Evolutionary conservation across 2,888 invertebrate species (phyloP).

Genomic region (Bombylius major): DNA sequence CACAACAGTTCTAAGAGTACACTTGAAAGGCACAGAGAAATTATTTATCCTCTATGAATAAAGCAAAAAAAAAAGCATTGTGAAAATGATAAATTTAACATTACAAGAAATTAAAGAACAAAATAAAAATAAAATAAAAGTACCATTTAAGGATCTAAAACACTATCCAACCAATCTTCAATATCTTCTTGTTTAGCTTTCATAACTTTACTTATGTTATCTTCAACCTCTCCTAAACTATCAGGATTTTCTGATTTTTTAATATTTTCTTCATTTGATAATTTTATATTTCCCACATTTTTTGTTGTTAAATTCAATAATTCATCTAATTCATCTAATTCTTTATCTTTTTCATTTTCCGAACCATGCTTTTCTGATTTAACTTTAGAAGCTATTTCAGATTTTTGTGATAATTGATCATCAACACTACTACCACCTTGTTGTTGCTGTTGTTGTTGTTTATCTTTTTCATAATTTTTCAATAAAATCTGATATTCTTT

Average conservation of each 20-base stretch:
- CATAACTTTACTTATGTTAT: background rate
- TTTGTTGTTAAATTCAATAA: too few species aligned
- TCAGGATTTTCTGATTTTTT: background rate
- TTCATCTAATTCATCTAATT: too few species aligned
- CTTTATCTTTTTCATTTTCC: too few species aligned
- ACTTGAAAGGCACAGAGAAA: too few species aligned
- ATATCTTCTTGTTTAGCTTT: background rate
- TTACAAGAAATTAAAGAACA: too few species aligned
- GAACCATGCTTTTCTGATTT: too few species aligned
- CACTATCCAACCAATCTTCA: background rate
- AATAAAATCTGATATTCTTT: conserved; percentile 25
- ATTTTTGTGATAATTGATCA: background rate
- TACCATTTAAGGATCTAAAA: background rate
- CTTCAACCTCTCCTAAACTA: background rate
- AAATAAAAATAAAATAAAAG: too few species aligned
- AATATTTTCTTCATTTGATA: background rate
- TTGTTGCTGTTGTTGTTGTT: conserved; percentile 14
- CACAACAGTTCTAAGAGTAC: too few species aligned
- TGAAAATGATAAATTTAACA: too few species aligned
- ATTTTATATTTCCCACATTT: too few species aligned
- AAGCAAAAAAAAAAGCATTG: too few species aligned
- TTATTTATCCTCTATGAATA: too few species aligned
- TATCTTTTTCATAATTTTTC: conserved; percentile 29
- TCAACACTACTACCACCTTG: conserved; percentile 22
- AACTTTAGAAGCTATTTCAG: background rate